phyloP scores from a whole-genome alignment of 1,140 invertebrate species.

The Drosophila gunungcola region DNA sequence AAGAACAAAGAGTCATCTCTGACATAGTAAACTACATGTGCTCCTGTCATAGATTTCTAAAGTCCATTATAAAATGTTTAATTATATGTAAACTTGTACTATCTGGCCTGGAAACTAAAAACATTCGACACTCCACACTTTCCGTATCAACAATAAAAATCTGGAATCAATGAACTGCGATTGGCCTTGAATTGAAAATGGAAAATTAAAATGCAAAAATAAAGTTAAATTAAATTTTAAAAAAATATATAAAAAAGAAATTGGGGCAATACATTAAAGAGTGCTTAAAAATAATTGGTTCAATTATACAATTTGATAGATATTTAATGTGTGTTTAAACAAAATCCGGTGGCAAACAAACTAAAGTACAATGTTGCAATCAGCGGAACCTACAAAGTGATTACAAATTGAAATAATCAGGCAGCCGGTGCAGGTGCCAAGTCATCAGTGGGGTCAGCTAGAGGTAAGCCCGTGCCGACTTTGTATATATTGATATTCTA shows the following conservation, averaged over 20 bases:
- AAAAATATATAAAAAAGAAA: not conserved
- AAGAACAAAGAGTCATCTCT: not conserved
- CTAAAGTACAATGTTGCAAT: slow-evolving; percentile 23
- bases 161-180: slow-evolving; percentile 30
- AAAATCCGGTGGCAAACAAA: not conserved
- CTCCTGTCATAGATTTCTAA: not conserved
- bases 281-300: not conserved
- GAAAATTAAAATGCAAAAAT: not conserved
- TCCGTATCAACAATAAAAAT: slow-evolving; percentile 11
- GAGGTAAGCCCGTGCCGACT: slow-evolving; percentile 8
- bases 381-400: slow-evolving; percentile 13
- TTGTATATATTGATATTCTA: too few relatives aligned
- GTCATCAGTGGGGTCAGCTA: slow-evolving; percentile 29
- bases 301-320: not conserved
- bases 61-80: not conserved
- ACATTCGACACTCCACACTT: slow-evolving; percentile 7
- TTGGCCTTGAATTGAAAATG: slow-evolving; percentile 29
- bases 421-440: slow-evolving; percentile 8
- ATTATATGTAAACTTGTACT: not conserved
- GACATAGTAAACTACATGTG: not conserved
- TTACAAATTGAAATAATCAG: slow-evolving; percentile 35
- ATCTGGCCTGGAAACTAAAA: slow-evolving; percentile 22
- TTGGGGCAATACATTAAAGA: too few relatives aligned
- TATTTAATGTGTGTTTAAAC: not conserved
- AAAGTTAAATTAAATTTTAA: not conserved